phyloP scores from a whole-genome alignment of 2,797 vertebrate genomes.

The Phoebastria nigripes region DNA sequence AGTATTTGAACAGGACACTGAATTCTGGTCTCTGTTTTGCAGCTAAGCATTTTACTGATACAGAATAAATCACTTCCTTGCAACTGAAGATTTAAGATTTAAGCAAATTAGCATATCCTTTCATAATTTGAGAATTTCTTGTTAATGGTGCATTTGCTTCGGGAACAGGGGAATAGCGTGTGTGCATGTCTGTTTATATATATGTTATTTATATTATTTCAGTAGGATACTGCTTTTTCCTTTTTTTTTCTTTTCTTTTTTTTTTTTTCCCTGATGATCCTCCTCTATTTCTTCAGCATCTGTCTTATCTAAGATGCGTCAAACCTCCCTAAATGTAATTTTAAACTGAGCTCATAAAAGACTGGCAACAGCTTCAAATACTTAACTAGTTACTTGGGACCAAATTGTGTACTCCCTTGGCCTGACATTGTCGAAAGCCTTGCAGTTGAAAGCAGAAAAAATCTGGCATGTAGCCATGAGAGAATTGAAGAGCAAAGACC shows the following conservation, averaged over 20 bases:
- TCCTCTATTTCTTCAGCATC: background rate
- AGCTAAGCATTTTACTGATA: background rate
- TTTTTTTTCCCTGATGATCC: background rate
- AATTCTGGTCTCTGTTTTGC: background rate
- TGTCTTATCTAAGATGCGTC: background rate
- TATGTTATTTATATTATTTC: background rate
- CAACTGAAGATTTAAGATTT: background rate
- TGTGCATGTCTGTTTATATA: background rate
- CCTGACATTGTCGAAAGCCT: background rate
- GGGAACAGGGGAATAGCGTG: background rate
- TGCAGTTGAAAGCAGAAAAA: background rate
- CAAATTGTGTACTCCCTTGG: background rate
- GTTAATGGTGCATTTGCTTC: background rate
- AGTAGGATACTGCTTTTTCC: background rate
- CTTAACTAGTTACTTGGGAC: background rate
- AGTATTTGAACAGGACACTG: background rate
- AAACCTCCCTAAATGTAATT: background rate
- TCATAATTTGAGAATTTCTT: background rate
- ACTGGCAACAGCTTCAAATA: conserved; percentile 4
- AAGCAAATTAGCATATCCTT: background rate
- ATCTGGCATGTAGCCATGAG: background rate
- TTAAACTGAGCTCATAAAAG: background rate
- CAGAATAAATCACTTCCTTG: background rate
- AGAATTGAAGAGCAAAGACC: background rate
- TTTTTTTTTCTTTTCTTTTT: too few relatives aligned